phyloP scores from a whole-genome alignment of 2,113 vertebrate genomes.

The Setophaga coronata region DNA sequence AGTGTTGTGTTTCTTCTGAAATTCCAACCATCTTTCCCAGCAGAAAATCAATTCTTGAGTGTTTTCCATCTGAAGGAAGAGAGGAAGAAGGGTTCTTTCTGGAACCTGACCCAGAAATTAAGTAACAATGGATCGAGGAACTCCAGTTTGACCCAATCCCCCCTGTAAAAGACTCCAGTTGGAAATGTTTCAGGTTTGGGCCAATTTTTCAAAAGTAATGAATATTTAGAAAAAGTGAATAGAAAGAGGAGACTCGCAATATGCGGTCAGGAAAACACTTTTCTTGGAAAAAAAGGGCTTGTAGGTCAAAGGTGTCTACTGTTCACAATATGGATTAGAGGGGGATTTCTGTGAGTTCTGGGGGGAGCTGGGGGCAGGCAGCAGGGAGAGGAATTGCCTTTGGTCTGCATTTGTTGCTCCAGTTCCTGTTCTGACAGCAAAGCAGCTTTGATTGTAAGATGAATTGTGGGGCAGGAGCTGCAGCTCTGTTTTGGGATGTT shows the following conservation, averaged over 20 bases:
- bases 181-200: constrained; percentile 40
- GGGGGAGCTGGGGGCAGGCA: not conserved
- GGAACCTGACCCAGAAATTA: constrained; percentile 67
- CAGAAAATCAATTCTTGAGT: constrained; percentile 54
- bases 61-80: constrained; percentile 33
- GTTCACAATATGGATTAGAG: constrained; percentile 13
- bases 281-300: not conserved
- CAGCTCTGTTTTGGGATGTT: not conserved
- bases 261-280: constrained; percentile 23
- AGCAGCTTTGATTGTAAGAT: constrained; percentile 52
- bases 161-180: not conserved
- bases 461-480: constrained; percentile 37
- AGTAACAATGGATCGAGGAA: constrained; percentile 66
- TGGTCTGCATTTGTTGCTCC: constrained; percentile 1
- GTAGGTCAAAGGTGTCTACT: constrained; percentile 2
- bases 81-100: constrained; percentile 66
- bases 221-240: not conserved
- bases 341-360: not conserved
- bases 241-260: not conserved
- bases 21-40: constrained; percentile 21
- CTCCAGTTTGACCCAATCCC: constrained; percentile 56
- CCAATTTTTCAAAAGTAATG: constrained; percentile 14
- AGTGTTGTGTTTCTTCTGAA: not conserved
- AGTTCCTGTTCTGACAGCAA: constrained; percentile 60
- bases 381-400: constrained; percentile 10